These are phyloP conservation scores for Sarcophilus harrisii DNA, from an alignment of 2,797 vertebrate genomes.

Conservation along the genomic window DNA sequence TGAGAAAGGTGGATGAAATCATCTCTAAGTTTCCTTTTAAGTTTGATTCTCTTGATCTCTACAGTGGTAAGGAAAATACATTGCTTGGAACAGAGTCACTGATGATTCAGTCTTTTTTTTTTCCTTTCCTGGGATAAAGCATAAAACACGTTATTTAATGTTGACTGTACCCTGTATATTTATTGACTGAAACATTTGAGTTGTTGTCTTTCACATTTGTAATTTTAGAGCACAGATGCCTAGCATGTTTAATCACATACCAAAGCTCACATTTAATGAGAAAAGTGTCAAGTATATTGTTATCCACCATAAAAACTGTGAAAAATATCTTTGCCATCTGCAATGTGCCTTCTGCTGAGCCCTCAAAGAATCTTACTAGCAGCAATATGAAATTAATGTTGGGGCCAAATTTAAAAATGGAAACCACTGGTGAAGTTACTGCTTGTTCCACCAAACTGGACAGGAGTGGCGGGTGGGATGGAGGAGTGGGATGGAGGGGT, in stretches of 20 bases:
- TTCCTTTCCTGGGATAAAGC: conserved; percentile 62
- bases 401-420: conserved; percentile 80
- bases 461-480: neutral
- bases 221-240: conserved; percentile 85
- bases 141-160: conserved; percentile 78
- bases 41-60: neutral
- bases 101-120: conserved; percentile 45
- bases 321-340: conserved; percentile 86
- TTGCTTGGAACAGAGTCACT: conserved; percentile 69
- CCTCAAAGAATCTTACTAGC: conserved; percentile 80
- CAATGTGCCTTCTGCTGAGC: conserved; percentile 83
- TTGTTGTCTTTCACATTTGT: conserved; percentile 82
- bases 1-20: neutral
- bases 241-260: conserved; percentile 83
- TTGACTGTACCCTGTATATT: conserved; percentile 83
- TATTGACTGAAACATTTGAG: conserved; percentile 85
- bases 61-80: conserved; percentile 29
- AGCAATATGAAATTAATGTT: conserved; percentile 80
- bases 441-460: neutral
- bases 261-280: conserved; percentile 86
- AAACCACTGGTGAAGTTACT: conserved; percentile 62
- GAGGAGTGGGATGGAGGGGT: neutral
- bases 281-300: conserved; percentile 87
- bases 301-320: conserved; percentile 86
- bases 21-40: neutral